Conservation (phyloP, 2,113 vertebrate genomes). For the Myiozetetes cayanensis region DNA sequence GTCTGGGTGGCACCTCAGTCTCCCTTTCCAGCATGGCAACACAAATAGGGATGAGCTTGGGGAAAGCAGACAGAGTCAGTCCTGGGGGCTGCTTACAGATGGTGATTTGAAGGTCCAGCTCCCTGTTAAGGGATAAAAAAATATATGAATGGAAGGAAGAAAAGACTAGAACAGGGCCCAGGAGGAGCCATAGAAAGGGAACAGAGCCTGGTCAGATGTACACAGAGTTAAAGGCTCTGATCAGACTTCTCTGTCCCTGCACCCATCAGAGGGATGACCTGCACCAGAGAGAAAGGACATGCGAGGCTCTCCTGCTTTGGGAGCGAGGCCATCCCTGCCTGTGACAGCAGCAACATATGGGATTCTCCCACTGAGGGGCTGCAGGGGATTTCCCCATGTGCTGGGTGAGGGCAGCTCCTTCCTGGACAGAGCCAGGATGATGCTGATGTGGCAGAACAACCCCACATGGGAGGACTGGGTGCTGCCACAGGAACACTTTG, state of each 20-base stretch:
- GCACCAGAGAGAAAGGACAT: accelerated
- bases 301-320: not conserved
- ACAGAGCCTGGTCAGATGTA: not conserved
- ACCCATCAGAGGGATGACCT: not conserved
- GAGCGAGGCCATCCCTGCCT: not conserved
- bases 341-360: accelerated
- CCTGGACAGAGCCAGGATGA: not conserved
- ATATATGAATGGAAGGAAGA: not conserved
- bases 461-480: not conserved
- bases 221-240: not conserved
- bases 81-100: not conserved
- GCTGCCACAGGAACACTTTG: not conserved
- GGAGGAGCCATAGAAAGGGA: not conserved
- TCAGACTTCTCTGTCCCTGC: not conserved
- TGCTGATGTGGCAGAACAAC: not conserved
- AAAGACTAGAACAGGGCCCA: not conserved
- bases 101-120: not conserved
- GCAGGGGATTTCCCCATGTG: not conserved
- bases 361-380: not conserved
- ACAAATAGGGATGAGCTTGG: not conserved
- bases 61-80: not conserved
- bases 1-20: not conserved
- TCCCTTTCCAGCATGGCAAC: not conserved
- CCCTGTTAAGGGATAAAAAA: not conserved
- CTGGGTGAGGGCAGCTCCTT: not conserved